These are phyloP conservation scores for Harpagifer antarcticus DNA, from an alignment of 2,797 vertebrate species.

Conservation along the genomic window DNA sequence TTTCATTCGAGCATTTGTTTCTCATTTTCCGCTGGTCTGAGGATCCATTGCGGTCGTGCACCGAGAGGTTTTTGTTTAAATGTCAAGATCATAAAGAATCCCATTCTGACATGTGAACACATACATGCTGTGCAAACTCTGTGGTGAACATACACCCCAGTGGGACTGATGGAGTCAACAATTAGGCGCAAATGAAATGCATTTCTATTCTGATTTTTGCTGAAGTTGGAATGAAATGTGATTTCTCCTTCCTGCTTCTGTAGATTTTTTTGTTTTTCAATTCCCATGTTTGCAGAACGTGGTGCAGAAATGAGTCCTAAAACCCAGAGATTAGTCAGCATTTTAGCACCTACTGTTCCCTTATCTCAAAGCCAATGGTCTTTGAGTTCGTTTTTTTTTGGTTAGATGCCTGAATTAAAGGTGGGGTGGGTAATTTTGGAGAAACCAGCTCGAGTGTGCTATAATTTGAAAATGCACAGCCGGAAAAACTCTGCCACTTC, in stretches of 20 bases:
- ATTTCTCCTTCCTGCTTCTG: neutral
- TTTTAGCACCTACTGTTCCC: no score
- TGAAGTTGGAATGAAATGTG: neutral
- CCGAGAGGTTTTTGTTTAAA: conserved; percentile 62
- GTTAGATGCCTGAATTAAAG: no score
- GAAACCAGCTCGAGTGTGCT: no score
- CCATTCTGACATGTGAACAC: conserved; percentile 55
- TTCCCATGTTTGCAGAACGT: neutral
- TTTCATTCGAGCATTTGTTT: conserved; percentile 77
- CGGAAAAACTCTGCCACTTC: no score
- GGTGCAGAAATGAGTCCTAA: no score
- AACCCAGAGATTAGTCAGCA: no score
- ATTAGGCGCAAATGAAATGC: conserved; percentile 33
- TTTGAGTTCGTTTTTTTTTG: no score
- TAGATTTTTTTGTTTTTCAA: neutral
- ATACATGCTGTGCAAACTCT: conserved; percentile 49
- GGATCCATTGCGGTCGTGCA: conserved; percentile 58
- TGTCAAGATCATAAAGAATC: conserved; percentile 56
- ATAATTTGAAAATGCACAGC: no score
- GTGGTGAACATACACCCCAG: conserved; percentile 18
- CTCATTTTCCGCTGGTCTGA: conserved; percentile 65
- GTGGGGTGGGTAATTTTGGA: no score
- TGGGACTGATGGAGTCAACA: conserved; percentile 34
- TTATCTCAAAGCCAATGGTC: no score
- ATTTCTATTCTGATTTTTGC: conserved; percentile 15